Base-by-base conservation (phyloP, 1,140 invertebrate genomes). In the Sitobion miscanthi region DNA sequence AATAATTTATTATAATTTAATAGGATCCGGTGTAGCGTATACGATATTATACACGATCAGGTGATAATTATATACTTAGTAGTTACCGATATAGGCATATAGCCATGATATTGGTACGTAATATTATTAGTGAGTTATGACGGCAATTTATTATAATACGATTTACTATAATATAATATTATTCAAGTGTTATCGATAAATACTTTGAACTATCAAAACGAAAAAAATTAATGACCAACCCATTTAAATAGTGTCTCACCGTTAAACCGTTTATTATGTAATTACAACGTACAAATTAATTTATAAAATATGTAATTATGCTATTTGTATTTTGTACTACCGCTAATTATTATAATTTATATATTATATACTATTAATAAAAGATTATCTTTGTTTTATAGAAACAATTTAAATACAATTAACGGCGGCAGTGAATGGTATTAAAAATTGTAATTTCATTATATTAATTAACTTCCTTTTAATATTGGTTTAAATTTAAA, bases 141-240 rank as follows among this genome's bases (percentile, higher is more conserved):
- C 3, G 30, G 62, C n/a, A 77, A 77, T 77, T 77, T 77, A 77
- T n/a, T 77, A 77, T 77, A 69, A 69, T 69, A 69, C n/a, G 62
- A 69, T 69, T 69, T n/a, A n/a, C n/a, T 69, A 30, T 25, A 30
- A 62, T n/a, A 77, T 17, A 11, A 21, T n/a, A n/a, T 77, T 35
- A 77, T 77, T 77, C 62, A n/a, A 69, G 30, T 77, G 62, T 77
- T 77, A 77, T 77, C 62, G 62, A 77, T 77, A 77, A 77, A 77
- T 77, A 77, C 62, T 77, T 77, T 77, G 62, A 77, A 77, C 62
- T 35, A 77, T 77, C n/a, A n/a, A 77, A n/a, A 77, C 30, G 62
- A n/a, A 77, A n/a, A 30, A 77, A 77, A 77, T n/a, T 77, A 77
- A 77, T 77, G n/a, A 77, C 14, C 17, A n/a, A 77, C 62, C 5